Conservation (phyloP, 2,113 vertebrate species). For the Saguinus midas region DNA sequence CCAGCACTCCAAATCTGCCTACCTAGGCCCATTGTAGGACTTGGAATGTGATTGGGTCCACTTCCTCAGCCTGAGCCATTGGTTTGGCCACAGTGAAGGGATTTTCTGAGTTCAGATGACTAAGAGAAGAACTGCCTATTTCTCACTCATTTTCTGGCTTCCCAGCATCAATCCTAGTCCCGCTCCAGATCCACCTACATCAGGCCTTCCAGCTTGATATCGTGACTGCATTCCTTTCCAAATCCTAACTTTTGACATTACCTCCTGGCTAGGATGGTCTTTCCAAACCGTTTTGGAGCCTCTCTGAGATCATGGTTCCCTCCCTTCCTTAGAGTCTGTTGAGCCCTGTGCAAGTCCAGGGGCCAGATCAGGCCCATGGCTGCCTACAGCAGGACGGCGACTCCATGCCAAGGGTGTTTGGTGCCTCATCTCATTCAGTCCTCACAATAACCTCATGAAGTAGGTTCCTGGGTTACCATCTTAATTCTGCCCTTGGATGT, state of each 20-base stretch:
- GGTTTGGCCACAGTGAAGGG: too few species aligned
- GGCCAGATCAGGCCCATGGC: background rate
- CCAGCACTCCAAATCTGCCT: background rate
- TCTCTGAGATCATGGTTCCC: background rate
- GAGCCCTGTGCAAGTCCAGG: background rate
- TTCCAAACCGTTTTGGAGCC: background rate
- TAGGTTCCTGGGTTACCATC: background rate
- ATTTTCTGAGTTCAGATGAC: background rate
- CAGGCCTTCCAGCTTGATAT: too few species aligned
- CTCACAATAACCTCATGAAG: background rate
- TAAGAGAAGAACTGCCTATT: background rate
- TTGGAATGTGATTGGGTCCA: background rate
- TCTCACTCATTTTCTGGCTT: background rate
- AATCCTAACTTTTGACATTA: background rate
- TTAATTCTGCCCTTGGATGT: background rate
- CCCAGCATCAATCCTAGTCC: background rate
- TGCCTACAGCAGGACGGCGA: background rate
- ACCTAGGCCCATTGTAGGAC: background rate
- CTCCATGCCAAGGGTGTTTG: background rate
- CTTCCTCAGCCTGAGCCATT: background rate
- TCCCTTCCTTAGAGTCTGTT: background rate
- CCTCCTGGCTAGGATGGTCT: background rate
- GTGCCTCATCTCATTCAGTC: background rate
- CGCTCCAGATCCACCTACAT: background rate
- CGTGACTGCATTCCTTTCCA: background rate